These are phyloP conservation scores for Rhineura floridana DNA, from an alignment of 2,113 vertebrate genomes.

Conservation along the genomic window DNA sequence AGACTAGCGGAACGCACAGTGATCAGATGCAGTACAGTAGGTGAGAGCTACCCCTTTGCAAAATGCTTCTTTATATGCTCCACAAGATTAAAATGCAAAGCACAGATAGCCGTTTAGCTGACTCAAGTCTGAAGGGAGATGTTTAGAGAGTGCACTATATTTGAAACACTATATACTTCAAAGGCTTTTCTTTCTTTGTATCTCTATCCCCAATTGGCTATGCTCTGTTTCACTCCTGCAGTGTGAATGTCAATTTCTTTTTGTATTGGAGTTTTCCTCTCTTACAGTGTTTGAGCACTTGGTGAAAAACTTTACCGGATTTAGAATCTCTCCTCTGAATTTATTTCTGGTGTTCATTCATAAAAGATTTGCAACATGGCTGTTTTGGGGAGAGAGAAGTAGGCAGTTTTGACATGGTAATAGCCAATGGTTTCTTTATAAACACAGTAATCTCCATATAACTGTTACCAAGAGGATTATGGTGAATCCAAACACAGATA, in stretches of 20 bases:
- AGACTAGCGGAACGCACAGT: neutral
- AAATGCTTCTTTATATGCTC: neutral
- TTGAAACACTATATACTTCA: neutral
- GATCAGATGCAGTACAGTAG: neutral
- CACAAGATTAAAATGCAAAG: neutral
- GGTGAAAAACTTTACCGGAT: neutral
- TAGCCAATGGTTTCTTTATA: too few species aligned
- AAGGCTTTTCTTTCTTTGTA: neutral
- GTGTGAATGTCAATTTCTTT: neutral
- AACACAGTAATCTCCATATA: neutral
- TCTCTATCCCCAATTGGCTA: neutral
- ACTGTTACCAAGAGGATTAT: neutral
- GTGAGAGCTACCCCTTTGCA: neutral
- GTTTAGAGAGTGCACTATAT: neutral
- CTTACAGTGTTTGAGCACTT: neutral
- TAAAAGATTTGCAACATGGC: neutral
- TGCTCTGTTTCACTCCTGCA: neutral
- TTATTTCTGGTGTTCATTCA: neutral
- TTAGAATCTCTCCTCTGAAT: neutral
- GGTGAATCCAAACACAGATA: neutral
- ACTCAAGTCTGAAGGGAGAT: neutral
- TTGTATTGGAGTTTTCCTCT: neutral
- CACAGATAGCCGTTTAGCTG: neutral
- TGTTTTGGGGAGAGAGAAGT: neutral
- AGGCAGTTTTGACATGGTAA: neutral